These are phyloP conservation scores for Chrysocyon brachyurus DNA, from an alignment of 2,797 vertebrate species.

Conservation along the genomic window DNA sequence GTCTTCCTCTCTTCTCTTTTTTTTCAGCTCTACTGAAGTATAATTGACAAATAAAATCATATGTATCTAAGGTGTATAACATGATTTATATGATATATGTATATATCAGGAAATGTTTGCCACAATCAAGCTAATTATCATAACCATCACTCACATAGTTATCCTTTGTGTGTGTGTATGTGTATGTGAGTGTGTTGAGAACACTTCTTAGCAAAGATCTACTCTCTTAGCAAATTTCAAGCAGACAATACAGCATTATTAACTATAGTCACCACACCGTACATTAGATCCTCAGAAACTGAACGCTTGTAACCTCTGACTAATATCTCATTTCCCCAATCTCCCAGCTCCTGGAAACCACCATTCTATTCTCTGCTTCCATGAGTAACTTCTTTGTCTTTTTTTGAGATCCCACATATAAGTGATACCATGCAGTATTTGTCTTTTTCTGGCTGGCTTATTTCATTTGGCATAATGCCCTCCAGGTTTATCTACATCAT, in stretches of 20 bases:
- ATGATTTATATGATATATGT: background rate
- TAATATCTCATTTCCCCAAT: background rate
- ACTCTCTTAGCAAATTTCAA: background rate
- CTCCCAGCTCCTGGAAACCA: background rate
- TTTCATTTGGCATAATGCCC: background rate
- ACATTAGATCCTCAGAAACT: background rate
- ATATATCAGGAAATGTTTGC: background rate
- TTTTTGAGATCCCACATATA: background rate
- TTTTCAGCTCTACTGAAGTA: background rate
- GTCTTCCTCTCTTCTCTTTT: background rate
- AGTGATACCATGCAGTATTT: background rate
- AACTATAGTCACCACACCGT: background rate
- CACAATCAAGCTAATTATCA: background rate
- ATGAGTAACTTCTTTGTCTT: background rate
- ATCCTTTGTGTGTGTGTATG: background rate
- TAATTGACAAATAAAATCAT: background rate
- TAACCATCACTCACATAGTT: background rate
- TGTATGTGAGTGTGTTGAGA: background rate
- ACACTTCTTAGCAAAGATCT: background rate
- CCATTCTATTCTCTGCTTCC: background rate
- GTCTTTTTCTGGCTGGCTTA: background rate
- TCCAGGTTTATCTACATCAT: background rate
- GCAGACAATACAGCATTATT: background rate
- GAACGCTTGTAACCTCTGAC: background rate
- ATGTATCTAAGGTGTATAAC: background rate